Percentiles rank a stretch among this genome's conserved stretches.
These are phyloP conservation scores for Rhopalosiphum maidis DNA, from an alignment of 1,140 invertebrate genomes.

Conservation along the genomic window DNA sequence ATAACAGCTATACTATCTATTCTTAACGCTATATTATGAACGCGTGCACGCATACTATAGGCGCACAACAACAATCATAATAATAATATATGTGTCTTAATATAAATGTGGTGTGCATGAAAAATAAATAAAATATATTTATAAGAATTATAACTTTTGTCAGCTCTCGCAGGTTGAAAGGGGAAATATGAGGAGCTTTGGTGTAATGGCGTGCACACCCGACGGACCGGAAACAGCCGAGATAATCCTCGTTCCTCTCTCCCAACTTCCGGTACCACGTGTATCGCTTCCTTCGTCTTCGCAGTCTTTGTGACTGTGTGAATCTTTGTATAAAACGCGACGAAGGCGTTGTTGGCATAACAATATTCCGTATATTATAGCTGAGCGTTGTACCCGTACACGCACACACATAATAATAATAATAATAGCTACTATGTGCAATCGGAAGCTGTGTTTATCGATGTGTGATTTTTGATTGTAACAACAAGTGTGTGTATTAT, in stretches of 20 bases:
- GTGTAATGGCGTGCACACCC: slow-evolving; percentile 35
- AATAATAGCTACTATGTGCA: background rate
- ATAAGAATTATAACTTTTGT: slow-evolving; percentile 19
- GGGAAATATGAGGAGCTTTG: background rate
- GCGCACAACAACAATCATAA: background rate
- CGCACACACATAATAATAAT: background rate
- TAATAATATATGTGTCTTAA: slow-evolving; percentile 4
- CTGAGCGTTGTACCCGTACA: background rate
- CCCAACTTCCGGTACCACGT: slow-evolving; percentile 6
- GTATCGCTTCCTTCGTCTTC: background rate
- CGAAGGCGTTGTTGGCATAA: background rate
- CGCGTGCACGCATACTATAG: background rate
- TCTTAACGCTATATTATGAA: slow-evolving; percentile 12
- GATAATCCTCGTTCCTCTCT: slow-evolving; percentile 27
- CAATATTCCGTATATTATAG: slow-evolving; percentile 20
- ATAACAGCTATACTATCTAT: slow-evolving; percentile 1
- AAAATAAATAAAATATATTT: slow-evolving; percentile 5
- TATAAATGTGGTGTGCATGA: background rate
- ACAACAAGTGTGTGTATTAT: background rate
- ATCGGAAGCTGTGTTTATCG: slow-evolving; percentile 20
- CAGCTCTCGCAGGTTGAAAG: background rate
- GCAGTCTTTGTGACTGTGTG: background rate
- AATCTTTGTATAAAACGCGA: background rate
- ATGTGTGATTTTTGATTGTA: slow-evolving; percentile 39
- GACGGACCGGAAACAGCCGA: slow-evolving; percentile 47